Evolutionary conservation across 2,113 vertebrate genomes (phyloP), one percentile per base, ranked within the genome.

Genomic region (Spizaetus ornatus): DNA sequence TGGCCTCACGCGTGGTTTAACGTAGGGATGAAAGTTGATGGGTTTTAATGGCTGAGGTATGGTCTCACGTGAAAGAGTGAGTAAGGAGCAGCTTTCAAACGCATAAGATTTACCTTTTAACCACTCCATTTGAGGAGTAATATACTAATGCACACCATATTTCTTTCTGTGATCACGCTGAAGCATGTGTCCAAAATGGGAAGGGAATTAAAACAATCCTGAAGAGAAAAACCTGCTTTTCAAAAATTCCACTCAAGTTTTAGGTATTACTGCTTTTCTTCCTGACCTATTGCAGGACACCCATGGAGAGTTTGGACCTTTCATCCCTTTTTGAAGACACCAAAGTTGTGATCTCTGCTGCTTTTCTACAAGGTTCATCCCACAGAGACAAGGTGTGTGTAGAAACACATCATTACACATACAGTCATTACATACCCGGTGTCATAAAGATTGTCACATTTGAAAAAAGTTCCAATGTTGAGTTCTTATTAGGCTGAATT

Each of bases 71-170:
- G 9, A 25, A 47, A 36, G 13, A 43, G 22, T 4, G 26, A 42
- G 3, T 19, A 29, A 25, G 29, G 29, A 20, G 25, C 47, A 40
- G 36, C 31, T 18, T 36, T 38, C 23, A 14, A 4, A n/a, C 6
- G 1, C 16, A 1, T n/a, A 9, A 21, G 5, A 6, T 42, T 29
- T 27, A 12, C 9, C 14, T 52, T 36, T 53, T 12, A 63, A 18
- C 12, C 4, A 0, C 47, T 17, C 47, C 3, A 1, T 40, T 38
- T 83, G 59, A 50, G 59, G 14, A 36, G 42, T 19, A 6, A 3
- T 7, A 1, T 1, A 5, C 27, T 38, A 16, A 7, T 1, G 3
- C 13, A 3, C 0, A 0, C 13, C 6, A 0, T 47, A 3, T 12
- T 63, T 45, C 31, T 27, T n/a, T 18, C 25, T 36, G 29, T 16